Evolutionary conservation across 1,140 invertebrate species (phyloP), one percentile per base, ranked within the genome.

Genomic region (Papilio aristodemus): DNA sequence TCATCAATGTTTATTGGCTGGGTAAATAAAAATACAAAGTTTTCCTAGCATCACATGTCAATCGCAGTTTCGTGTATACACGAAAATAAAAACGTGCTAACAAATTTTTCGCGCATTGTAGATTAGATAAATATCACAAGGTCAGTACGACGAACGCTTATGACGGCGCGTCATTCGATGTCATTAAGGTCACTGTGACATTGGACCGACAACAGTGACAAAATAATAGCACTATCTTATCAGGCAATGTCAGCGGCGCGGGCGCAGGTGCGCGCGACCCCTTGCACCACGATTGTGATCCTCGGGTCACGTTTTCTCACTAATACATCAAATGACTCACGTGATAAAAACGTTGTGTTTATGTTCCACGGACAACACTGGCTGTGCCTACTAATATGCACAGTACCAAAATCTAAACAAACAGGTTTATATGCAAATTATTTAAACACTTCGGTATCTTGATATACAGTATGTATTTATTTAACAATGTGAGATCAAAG

Each of bases 151-250:
- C 76, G 80, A 83, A 83, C 78, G 81, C 80, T 85, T 77, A 73
- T 81, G 80, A 85, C 81, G 85, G 62, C 83, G 85, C 86, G 86
- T 88, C 84, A 90, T 88, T 86, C 82, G 79, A 78, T 85, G 87
- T 87, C 89, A 91, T 88, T 89, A 86, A 90, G 87, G 89, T 91
- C 86, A 88, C 81, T 86, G 83, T 90, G 89, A 90, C 89, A 90
- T 91, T 91, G 89, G 86, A 73, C 74, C 77, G 86, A 89, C 86
- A 89, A 77, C 84, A 78, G 78, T 85, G 86, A 87, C 89, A 89
- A 91, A 91, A 91, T 89, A 88, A 90, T 89, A 88, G 79, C 82
- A 81, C 76, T 90, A 88, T 90, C 89, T 91, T 91, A 91, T 91
- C 89, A 87, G 74, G 75, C 87, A 91, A 89, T 85, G 89, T 91